Evolutionary conservation across 2,113 vertebrate genomes (phyloP), one percentile per base, ranked within the genome.

Genomic region (Ivindomyrus marchei): DNA sequence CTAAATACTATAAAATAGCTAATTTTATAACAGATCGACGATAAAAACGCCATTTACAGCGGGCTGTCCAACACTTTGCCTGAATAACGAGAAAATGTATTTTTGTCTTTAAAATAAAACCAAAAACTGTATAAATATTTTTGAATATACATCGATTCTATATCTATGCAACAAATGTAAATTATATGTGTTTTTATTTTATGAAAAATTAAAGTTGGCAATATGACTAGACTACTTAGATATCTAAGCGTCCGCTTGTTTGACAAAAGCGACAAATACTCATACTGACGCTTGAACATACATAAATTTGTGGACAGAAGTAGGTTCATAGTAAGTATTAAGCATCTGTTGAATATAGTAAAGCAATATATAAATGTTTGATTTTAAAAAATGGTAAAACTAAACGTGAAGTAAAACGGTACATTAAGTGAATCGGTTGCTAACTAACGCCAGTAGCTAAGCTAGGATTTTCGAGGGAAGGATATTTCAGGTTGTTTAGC

Each of bases 291-390:
- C 47, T 85, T 87, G 31, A 77, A 45, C 11, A 88, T 70, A 66
- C 21, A 66, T 88, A 88, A 39, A 80, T 80, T 50, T 89, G 66
- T 66, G 39, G 39, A 58, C 62, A 36, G 39, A 47, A 46, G 21
- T 50, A 80, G 39, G 11, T 85, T 91, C 13, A 92, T 91, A 91
- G 94, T 94, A 92, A 10, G 93, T 91, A 27, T 83, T 56, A 53
- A n/a, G 74, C 36, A 56, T 19, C 21, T 89, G 15, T n/a, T 17
- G 27, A 39, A 56, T 27, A 46, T 50, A 77, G 11, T 50, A 31
- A 36, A 53, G 50, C 31, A 19, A 36, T 47, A 83, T 77, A 31
- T 36, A 19, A 10, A 11, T 77, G 15, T 27, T 49, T 83, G 45
- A 53, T 19, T 80, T 13, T 8, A n/a, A 42, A 80, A 24, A n/a